phyloP scores from a whole-genome alignment of 2,113 vertebrate species.

The Corvus hawaiiensis region DNA sequence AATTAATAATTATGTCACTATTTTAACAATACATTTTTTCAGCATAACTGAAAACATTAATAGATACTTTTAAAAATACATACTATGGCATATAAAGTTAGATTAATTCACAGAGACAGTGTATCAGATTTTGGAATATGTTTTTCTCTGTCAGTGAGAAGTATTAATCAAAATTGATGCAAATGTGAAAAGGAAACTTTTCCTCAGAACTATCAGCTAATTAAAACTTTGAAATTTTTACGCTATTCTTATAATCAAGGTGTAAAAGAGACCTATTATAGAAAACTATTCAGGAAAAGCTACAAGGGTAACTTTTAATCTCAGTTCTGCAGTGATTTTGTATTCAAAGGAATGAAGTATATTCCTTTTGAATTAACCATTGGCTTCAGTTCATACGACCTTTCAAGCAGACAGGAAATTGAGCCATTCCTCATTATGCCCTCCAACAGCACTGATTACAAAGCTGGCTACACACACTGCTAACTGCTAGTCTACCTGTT shows the following conservation, averaged over 20 bases:
- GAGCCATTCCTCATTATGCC: not conserved
- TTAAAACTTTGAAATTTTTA: not conserved
- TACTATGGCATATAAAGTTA: not conserved
- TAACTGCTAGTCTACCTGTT: not conserved
- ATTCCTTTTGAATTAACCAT: not conserved
- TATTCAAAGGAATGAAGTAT: not conserved
- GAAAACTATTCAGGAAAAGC: not conserved
- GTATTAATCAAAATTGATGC: not conserved
- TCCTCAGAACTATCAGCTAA: not conserved
- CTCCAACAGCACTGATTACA: not conserved
- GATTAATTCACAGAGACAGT: not conserved
- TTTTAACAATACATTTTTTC: not conserved
- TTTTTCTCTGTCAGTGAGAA: not conserved
- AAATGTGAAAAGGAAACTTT: not conserved
- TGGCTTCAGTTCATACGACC: not conserved
- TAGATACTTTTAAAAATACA: not conserved
- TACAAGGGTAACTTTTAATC: not conserved
- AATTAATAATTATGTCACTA: not conserved
- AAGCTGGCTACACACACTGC: not conserved
- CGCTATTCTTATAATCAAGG: not conserved
- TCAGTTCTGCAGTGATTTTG: not conserved
- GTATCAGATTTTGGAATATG: not conserved
- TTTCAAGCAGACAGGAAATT: not conserved
- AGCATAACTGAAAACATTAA: not conserved
- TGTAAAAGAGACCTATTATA: not conserved